Base-by-base conservation (phyloP, 1,140 invertebrate species). In the Panagrolaimus sp. region DNA sequence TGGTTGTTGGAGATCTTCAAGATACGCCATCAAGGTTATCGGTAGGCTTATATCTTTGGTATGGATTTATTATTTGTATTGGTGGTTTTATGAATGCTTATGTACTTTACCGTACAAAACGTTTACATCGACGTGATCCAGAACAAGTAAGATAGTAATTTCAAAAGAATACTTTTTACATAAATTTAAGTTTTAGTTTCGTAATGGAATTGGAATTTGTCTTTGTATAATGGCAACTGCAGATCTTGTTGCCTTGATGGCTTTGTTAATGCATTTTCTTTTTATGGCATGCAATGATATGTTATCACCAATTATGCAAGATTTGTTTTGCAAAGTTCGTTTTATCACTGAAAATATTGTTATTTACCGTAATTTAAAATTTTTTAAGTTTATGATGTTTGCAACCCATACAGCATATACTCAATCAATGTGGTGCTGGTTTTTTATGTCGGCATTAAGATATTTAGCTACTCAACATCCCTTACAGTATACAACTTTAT, bases 341-440 rank as follows among this genome's bases (percentile, higher is more conserved):
- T 26, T 28, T 12, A 21, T 28, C n/a, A 12, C 14, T 12, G 28
- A 12, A 12, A 21, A 26, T 8, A 5, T 12, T 21, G 10, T 58
- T 58, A 58, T 58, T 10, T 58, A 26, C 4, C 15, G 12, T 58
- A 21, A n/a, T 28, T 14, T 28, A 21, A 21, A 21, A 58, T 26
- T 12, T n/a, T 72, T 72, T 17, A n/a, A 72, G 72, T n/a, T 69
- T 9, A 63, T 74, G 21, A 24, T 67, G 24, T 74, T 74, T 46
- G 32, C 38, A 12, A 55, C 52, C 12, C 74, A 72, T 44, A 72
- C 65, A 21, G 73, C 69, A 14, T 74, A 75, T 46, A 71, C 62
- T 0, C 67, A 77, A 52, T 71, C 55, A 6, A 74, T 74, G 73
- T 74, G 74, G 74, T 76, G 47, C 47, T 74, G 62, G 66, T 32